Base-by-base conservation (phyloP, 2,888 invertebrate species). In the Zygothrica quintamaculata region DNA sequence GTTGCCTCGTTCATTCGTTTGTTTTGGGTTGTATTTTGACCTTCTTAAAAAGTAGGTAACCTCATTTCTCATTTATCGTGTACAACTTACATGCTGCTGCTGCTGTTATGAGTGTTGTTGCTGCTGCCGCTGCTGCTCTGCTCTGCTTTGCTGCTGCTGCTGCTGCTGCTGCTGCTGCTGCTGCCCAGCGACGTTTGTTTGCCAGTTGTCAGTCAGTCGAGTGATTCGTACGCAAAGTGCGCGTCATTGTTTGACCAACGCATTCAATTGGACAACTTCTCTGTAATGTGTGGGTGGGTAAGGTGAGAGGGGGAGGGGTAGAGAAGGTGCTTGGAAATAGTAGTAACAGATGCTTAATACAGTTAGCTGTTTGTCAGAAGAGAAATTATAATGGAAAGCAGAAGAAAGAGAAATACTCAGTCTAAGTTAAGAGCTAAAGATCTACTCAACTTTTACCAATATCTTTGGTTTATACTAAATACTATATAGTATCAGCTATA, bases 21-120 rank as follows among this genome's bases (percentile, higher is more conserved):
- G 86, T 88, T 85, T 74, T 87, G 74, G 75, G 85, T 85, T 87
- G 87, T 87, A 88, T 89, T 22, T 22, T 89, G 89, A 89, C 89
- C 89, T 89, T 89, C 89, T 89, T 89, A 80, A 86, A 89, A 89
- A 88, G 89, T 89, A 89, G 89, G 89, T 89, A 89, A 89, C 89
- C 89, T 89, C 89, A 89, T 89, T 89, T 89, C 87, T 82, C 88
- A 88, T 89, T 85, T 88, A 88, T 88, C 88, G 88, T 88, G 84
- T 88, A 88, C 85, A 85, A 82, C 79, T 87, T 84, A 87, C 87
- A 84, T 80, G 80, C 82, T 53, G 77, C 62, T 58, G 56, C 42
- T 42, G 40, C 50, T 39, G 65, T 9, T 40, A 37, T 34, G 48
- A 43, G 31, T 16, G 36, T 52, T 47, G 52, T 25, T 34, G 42